A percentile compares a stretch with the other conserved stretches of the same genome.
These are phyloP conservation scores for Serranus cabrilla DNA, from an alignment of 2,797 vertebrate species.

Conservation along the genomic window DNA sequence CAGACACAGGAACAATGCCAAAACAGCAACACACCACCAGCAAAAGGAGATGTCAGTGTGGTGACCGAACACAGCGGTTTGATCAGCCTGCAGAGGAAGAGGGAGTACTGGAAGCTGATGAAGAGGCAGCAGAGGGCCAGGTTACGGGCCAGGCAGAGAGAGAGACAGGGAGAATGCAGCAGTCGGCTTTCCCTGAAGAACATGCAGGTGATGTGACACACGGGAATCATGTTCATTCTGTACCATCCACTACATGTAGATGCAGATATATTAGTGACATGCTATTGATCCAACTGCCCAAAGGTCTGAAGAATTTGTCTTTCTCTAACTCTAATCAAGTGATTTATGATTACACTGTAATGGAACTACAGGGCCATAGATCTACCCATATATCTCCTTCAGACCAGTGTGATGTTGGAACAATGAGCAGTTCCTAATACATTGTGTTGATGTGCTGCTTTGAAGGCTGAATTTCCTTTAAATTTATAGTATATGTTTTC, in stretches of 20 bases:
- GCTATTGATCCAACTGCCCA: too few species aligned
- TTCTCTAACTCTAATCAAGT: too few species aligned
- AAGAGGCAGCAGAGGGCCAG: slow-evolving; percentile 87
- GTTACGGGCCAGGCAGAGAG: slow-evolving; percentile 74
- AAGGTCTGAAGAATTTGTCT: too few species aligned
- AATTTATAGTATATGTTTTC: too few species aligned
- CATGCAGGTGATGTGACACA: slow-evolving; percentile 69
- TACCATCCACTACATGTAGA: not conserved
- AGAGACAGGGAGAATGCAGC: slow-evolving; percentile 46
- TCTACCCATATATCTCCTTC: too few species aligned
- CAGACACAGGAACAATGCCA: not conserved
- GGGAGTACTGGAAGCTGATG: slow-evolving; percentile 89
- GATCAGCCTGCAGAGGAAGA: slow-evolving; percentile 81
- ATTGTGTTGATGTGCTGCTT: too few species aligned
- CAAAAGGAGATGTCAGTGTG: accelerated
- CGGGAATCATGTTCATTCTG: not conserved
- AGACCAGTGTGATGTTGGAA: not conserved
- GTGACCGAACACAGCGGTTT: slow-evolving; percentile 13
- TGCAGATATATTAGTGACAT: not conserved
- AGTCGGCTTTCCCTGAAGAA: slow-evolving; percentile 20
- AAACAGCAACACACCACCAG: not conserved
- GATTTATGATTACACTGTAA: too few species aligned
- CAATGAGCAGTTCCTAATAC: not conserved
- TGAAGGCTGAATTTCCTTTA: too few species aligned
- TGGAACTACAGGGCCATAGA: too few species aligned